Percentiles rank a stretch among this genome's conserved stretches.
phyloP scores from a whole-genome alignment of 2,888 invertebrate genomes.

The Galeopsomyia nigrocyanea region DNA sequence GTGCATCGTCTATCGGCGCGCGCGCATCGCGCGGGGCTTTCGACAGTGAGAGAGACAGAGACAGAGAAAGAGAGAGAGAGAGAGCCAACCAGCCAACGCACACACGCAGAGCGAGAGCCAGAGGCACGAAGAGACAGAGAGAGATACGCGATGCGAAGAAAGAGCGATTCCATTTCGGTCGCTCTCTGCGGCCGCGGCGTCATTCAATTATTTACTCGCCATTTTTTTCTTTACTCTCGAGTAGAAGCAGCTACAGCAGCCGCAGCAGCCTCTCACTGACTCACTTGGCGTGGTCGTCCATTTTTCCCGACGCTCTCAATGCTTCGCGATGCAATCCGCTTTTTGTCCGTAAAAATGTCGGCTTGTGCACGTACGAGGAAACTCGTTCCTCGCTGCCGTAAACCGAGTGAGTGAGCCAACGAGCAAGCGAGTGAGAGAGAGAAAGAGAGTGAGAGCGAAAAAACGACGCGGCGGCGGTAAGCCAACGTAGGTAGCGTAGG shows the following conservation, averaged over 20 bases:
- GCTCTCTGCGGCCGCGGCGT: conserved; percentile 6
- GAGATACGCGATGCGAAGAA: conserved; percentile 38
- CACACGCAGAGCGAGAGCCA: conserved; percentile 13
- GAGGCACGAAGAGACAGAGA: conserved; percentile 14
- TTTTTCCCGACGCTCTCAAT: background rate
- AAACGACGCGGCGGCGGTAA: no score
- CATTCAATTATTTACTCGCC: background rate
- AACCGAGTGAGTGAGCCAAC: no score
- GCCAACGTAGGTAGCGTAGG: no score
- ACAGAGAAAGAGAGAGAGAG: conserved; percentile 17
- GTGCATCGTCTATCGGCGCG: no score
- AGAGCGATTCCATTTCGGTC: conserved; percentile 20
- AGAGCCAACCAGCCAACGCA: conserved; percentile 1
- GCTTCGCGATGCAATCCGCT: background rate
- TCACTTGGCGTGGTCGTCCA: background rate
- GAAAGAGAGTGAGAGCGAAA: background rate
- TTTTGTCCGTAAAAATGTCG: conserved; percentile 29
- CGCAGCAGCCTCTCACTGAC: background rate
- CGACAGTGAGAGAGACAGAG: conserved; percentile 9
- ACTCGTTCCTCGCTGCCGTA: no score
- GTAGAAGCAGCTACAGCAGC: background rate
- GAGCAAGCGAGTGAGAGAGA: background rate
- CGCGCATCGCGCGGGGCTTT: background rate
- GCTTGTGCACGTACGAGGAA: background rate
- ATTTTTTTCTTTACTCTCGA: background rate